Conservation (phyloP, 2,797 vertebrate species). For the Meda fulgida region DNA sequence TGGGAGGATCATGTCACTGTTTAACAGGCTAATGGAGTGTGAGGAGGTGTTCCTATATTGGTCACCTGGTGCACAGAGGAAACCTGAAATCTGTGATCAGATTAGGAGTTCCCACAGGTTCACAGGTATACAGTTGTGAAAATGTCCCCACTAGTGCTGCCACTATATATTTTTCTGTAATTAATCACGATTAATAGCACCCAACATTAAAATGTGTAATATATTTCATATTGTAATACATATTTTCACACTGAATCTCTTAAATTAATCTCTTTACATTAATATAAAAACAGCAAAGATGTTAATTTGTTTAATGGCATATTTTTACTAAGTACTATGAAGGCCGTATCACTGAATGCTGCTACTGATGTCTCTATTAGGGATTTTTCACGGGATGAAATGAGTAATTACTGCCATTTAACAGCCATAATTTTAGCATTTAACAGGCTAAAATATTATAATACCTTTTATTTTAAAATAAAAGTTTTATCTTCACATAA, state of each 20-base stretch:
- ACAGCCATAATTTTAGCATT: background rate
- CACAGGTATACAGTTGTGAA: background rate
- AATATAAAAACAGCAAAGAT: background rate
- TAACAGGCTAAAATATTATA: background rate
- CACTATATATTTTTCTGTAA: background rate
- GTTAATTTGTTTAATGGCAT: background rate
- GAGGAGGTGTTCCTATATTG: slow-evolving; percentile 48
- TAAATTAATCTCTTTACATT: background rate
- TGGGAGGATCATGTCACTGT: slow-evolving; percentile 51
- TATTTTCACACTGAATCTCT: background rate
- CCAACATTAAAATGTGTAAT: background rate
- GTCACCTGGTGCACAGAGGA: slow-evolving; percentile 21
- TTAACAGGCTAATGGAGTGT: slow-evolving; percentile 53
- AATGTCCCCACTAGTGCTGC: background rate
- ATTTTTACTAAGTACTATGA: background rate
- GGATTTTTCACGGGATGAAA: background rate
- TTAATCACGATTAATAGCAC: background rate
- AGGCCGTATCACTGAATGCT: background rate
- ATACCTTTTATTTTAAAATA: background rate
- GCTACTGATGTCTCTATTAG: background rate
- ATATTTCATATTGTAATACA: background rate
- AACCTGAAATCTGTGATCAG: slow-evolving; percentile 42
- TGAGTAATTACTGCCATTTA: background rate
- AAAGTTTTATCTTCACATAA: background rate
- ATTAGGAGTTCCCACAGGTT: slow-evolving; percentile 21